Evolutionary conservation across 2,888 invertebrate genomes (phyloP), one percentile per base, ranked within the genome.

Genomic region (Melieria crassipennis): DNA sequence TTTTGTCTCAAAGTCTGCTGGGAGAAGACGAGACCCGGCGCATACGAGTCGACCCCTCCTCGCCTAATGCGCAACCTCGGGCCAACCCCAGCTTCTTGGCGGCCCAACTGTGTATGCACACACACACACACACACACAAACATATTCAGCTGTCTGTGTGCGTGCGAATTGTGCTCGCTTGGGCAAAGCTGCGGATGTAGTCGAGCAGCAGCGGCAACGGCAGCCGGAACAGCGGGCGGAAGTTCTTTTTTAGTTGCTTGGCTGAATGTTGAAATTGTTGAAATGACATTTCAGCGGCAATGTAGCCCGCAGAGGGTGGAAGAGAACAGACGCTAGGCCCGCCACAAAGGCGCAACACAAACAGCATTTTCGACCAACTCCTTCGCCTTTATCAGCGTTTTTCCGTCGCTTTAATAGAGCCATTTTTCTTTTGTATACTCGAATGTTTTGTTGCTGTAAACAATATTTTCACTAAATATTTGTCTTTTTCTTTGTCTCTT

Each of bases 221-320:
- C 60, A 50, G 64, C 13, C 70, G 66, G 70, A 70, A 47, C 63
- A 65, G 66, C 64, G 55, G 63, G 46, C 65, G 69, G 67, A 73
- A 73, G 73, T 64, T 66, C 47, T 52, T 52, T 52, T 5, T 52
- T 11, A 52, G n/a, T 52, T 5, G 10, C 6, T 52, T 13, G 56
- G 13, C 56, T 56, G 5, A 13, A 57, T 9, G 10, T n/a, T 30
- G 57, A 57, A 13, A 16, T 13, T n/a, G 9, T 16, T 16, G 30
- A 57, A 16, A 9, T 16, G 5, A 57, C 4, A 57, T 11, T 57
- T n/a, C 16, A 13, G 57, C 5, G 57, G 57, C 10, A 57, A 30
- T 3, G 16, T n/a, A 5, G 57, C 7, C 4, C 9, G 7, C 16
- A 4, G 57, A 16, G 16, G 6, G n/a, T 13, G 30, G 3, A 30